Evolutionary conservation across 2,888 invertebrate genomes (phyloP).

Genomic region (Liposcelis brunnea): DNA sequence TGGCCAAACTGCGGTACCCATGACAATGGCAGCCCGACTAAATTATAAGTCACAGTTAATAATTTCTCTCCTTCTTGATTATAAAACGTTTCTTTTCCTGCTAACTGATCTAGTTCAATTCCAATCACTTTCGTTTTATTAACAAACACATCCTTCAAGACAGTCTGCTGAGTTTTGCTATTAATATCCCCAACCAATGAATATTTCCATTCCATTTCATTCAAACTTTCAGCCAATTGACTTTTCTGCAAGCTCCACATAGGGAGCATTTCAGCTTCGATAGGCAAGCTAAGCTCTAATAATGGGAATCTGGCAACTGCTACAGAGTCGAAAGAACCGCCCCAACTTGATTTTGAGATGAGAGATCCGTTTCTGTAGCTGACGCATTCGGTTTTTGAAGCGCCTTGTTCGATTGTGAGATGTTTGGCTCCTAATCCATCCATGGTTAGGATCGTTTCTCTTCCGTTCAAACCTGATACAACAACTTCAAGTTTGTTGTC

Average conservation of each 20-base stretch:
- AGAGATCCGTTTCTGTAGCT: constrained; percentile 65
- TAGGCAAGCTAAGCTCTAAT: constrained; percentile 64
- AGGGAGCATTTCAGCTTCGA: constrained; percentile 78
- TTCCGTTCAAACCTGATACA: constrained; percentile 33
- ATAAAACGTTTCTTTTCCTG: constrained; percentile 77
- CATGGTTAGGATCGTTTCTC: constrained; percentile 14
- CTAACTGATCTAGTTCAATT: constrained; percentile 83
- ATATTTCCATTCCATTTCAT: constrained; percentile 66
- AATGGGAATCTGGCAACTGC: constrained; percentile 68
- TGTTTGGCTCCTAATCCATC: constrained; percentile 14
- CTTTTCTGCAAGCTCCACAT: constrained; percentile 76
- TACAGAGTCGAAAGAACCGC: constrained; percentile 54
- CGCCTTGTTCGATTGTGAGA: neutral
- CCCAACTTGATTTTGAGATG: constrained; percentile 55
- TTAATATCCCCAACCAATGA: constrained; percentile 64
- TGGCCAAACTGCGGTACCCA: constrained; percentile 67
- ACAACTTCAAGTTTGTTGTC: constrained; percentile 60
- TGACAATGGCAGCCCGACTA: constrained; percentile 71
- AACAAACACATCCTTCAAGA: constrained; percentile 57
- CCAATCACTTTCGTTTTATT: constrained; percentile 79
- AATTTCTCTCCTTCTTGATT: constrained; percentile 56
- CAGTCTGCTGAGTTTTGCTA: constrained; percentile 65
- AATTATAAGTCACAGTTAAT: constrained; percentile 74
- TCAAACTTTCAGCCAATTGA: constrained; percentile 57
- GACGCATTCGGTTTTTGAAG: constrained; percentile 21